A percentile compares a stretch with the other conserved stretches of the same genome.
Conservation (phyloP, 1,140 invertebrate species). For the Pseudoatta argentina region DNA sequence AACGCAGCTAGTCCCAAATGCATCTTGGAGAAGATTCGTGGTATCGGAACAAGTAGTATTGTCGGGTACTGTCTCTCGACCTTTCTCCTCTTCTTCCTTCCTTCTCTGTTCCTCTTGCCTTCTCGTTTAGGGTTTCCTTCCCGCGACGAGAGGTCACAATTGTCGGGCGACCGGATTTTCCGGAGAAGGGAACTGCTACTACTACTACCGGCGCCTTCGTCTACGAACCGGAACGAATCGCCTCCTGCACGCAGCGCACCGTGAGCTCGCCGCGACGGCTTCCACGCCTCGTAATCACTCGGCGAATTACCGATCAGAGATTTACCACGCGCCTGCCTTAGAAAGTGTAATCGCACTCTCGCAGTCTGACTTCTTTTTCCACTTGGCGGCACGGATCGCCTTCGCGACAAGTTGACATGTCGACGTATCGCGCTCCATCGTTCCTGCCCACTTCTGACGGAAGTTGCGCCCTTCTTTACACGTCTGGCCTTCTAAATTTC, state of each 20-base stretch:
- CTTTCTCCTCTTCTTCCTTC: slow-evolving; percentile 10
- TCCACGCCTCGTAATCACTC: slow-evolving; percentile 65
- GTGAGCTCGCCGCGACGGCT: slow-evolving; percentile 28
- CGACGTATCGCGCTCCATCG: slow-evolving; percentile 44
- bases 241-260: slow-evolving; percentile 66
- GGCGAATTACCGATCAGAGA: slow-evolving; percentile 67
- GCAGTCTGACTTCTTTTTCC: slow-evolving; percentile 31
- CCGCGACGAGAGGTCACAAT: slow-evolving; percentile 64
- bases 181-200: slow-evolving; percentile 66
- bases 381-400: not conserved
- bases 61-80: slow-evolving; percentile 37
- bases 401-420: slow-evolving; percentile 47
- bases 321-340: slow-evolving; percentile 65
- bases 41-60: slow-evolving; percentile 51
- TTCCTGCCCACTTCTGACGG: slow-evolving; percentile 46
- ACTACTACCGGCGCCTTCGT: slow-evolving; percentile 52
- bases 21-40: slow-evolving; percentile 34
- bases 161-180: slow-evolving; percentile 73
- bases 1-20: slow-evolving; percentile 52
- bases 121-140: slow-evolving; percentile 38
- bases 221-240: slow-evolving; percentile 73
- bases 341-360: slow-evolving; percentile 65
- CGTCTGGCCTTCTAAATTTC: slow-evolving; percentile 43
- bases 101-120: slow-evolving; percentile 4
- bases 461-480: slow-evolving; percentile 58